phyloP scores from a whole-genome alignment of 2,113 vertebrate species.

The Dinomys branickii region DNA sequence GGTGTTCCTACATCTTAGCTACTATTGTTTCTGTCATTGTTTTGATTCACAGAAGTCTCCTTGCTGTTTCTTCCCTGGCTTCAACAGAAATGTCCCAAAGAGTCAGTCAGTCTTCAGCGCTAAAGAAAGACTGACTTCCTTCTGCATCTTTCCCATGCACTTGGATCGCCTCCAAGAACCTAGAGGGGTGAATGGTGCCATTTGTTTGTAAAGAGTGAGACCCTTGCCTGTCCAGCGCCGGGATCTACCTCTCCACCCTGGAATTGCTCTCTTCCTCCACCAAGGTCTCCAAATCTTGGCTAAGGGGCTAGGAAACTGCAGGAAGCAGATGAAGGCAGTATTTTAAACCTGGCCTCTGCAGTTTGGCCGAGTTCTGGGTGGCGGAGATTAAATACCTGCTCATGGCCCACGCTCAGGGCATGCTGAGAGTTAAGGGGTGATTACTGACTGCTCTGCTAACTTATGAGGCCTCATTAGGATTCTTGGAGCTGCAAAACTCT shows the following conservation, averaged over 20 bases:
- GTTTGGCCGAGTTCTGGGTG: constrained; percentile 63
- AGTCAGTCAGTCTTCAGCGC: neutral
- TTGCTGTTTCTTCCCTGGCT: neutral
- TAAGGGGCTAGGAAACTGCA: neutral
- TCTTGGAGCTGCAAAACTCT: constrained; percentile 75
- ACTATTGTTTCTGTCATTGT: neutral
- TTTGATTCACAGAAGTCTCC: neutral
- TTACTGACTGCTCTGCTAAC: constrained; percentile 75
- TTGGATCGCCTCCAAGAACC: neutral
- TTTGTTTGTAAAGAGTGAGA: neutral
- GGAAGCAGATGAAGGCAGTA: constrained; percentile 49
- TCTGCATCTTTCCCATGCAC: neutral
- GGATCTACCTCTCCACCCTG: neutral
- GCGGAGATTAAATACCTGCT: constrained; percentile 80
- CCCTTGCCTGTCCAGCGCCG: neutral
- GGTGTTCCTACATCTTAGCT: neutral
- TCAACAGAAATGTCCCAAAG: neutral
- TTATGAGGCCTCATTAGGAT: constrained; percentile 72
- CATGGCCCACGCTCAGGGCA: constrained; percentile 58
- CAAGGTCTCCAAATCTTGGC: constrained; percentile 11
- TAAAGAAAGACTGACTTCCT: neutral
- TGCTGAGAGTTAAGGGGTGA: constrained; percentile 64
- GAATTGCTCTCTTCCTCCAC: neutral
- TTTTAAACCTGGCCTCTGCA: constrained; percentile 72
- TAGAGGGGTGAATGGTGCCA: neutral